Base-by-base conservation (phyloP, 2,113 vertebrate genomes). In the Xenotilapia longispinis region DNA sequence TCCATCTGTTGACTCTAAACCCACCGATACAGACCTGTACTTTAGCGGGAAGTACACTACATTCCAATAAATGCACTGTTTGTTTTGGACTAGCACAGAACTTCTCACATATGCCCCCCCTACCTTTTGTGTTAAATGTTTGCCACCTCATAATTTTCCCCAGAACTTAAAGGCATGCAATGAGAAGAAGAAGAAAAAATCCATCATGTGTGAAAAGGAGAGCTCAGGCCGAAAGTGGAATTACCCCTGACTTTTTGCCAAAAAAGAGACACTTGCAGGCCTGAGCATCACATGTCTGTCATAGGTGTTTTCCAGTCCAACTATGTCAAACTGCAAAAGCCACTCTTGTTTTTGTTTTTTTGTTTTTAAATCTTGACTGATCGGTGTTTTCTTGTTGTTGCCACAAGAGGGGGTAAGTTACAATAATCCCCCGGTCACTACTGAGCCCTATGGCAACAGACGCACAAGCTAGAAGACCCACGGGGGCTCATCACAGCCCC, bases 381-480 rank as follows among this genome's bases (percentile, higher is more conserved):
- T 85, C 42, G 80, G 85, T 89, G 84, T 92, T 91, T 94, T 89
- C 91, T 82, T 84, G 5, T 75, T 91, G 80, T 91, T 87, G 70
- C 95, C 95, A 94, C 95, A 91, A 96, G 95, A 94, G 95, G 96
- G 96, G 89, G 94, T 93, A 88, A 88, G 84, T 86, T 90, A 90
- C 91, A 89, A 53, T 84, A 84, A 91, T 70, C 83, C 88, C 58
- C 84, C 73, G 73, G 79, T 87, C 83, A 90, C 83, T 47, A 63
- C 10, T 84, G 53, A 88, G 79, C 87, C 93, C 90, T 91, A 90
- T 90, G 92, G 93, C 89, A 93, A 90, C 86, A 89, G 68, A 92
- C 84, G 79, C 87, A 86, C 86, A 49, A 89, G 38, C 82, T 65
- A 47, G 58, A 87, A 94, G 85, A 87, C 89, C 84, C 81, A 84